A percentile compares a stretch with the other conserved stretches of the same genome.
Conservation (phyloP, 2,797 vertebrate species). For the Characodon lateralis region DNA sequence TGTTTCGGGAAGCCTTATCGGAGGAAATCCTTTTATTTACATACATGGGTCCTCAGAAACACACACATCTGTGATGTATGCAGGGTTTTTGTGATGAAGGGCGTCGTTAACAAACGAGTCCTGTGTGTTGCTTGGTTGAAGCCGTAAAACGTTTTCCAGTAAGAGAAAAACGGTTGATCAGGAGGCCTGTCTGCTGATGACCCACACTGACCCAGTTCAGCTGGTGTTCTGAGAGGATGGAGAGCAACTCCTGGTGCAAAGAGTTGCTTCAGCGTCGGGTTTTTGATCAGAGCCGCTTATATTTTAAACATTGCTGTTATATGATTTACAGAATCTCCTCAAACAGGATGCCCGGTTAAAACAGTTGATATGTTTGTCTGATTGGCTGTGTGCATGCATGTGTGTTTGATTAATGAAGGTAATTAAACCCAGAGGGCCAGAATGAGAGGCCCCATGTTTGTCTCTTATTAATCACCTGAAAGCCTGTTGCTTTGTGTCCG, state of each 20-base stretch:
- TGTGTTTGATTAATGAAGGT: conserved; percentile 53
- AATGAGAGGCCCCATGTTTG: conserved; percentile 23
- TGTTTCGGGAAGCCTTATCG: background rate
- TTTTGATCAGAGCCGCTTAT: too few relatives aligned
- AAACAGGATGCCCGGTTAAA: conserved; percentile 5
- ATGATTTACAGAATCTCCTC: conserved; percentile 16
- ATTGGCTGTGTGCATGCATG: conserved; percentile 20
- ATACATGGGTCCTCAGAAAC: too few relatives aligned
- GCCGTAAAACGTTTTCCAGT: background rate
- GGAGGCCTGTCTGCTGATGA: background rate
- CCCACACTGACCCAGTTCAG: background rate
- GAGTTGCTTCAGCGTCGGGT: too few relatives aligned
- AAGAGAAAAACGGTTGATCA: background rate
- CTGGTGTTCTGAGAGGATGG: too few relatives aligned
- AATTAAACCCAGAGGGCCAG: conserved; percentile 23
- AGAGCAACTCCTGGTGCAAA: too few relatives aligned
- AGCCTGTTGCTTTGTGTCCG: conserved; percentile 18
- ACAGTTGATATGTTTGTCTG: conserved; percentile 10
- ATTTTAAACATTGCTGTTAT: background rate
- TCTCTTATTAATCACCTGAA: conserved; percentile 46
- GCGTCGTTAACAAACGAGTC: background rate
- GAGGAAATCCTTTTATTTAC: background rate
- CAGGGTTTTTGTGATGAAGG: too few relatives aligned
- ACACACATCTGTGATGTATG: too few relatives aligned
- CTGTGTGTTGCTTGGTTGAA: background rate